Conservation (phyloP, 2,797 vertebrate species). For the Sarcophilus harrisii region DNA sequence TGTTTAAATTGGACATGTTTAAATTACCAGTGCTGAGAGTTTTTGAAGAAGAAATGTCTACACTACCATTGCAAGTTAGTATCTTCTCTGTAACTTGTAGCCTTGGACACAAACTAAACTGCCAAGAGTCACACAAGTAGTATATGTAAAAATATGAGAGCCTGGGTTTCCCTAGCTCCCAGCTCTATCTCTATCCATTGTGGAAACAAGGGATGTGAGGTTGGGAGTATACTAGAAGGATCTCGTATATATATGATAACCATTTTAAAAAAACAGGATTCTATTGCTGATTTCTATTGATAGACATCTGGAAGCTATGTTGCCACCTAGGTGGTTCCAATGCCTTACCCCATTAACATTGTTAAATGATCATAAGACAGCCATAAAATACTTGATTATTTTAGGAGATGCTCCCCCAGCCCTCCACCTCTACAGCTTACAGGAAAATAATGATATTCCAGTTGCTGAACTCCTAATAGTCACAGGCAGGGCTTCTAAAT, state of each 20-base stretch:
- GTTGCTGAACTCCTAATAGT: constrained; percentile 41
- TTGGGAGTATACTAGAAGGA: neutral
- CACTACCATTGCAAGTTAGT: neutral
- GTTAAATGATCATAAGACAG: neutral
- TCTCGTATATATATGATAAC: neutral
- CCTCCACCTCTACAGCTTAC: neutral
- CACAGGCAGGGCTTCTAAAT: neutral
- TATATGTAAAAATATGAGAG: neutral
- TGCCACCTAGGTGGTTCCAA: neutral
- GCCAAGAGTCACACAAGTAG: neutral
- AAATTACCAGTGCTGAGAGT: neutral
- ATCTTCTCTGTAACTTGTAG: neutral
- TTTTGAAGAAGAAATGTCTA: neutral
- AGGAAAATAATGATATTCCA: constrained; percentile 35
- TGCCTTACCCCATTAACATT: neutral
- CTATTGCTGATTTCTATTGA: neutral
- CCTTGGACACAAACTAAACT: neutral
- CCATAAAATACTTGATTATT: neutral
- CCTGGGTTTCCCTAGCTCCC: neutral
- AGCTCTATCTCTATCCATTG: neutral
- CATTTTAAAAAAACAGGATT: neutral
- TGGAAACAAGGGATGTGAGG: fast-evolving
- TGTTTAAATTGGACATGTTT: neutral
- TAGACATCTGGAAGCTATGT: neutral
- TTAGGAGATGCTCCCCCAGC: neutral